These are phyloP conservation scores for Amazona ochrocephala DNA, from an alignment of 2,797 vertebrate genomes.

Conservation along the genomic window DNA sequence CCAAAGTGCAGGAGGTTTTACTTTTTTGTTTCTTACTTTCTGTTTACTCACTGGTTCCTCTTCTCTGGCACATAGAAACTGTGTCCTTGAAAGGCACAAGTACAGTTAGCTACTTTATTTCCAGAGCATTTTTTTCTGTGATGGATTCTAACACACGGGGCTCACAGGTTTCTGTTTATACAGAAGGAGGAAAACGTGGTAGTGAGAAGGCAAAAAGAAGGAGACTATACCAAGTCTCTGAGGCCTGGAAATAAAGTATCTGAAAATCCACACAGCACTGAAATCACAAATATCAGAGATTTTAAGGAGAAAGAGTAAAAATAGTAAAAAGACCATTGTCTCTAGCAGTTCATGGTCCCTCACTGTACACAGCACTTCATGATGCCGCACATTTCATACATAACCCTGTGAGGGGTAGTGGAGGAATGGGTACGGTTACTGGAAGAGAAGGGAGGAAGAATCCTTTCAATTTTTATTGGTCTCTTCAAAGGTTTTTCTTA, in stretches of 20 bases:
- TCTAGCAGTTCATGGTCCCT: neutral
- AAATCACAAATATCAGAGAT: neutral
- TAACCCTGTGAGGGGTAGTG: neutral
- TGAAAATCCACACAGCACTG: neutral
- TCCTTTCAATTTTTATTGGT: neutral
- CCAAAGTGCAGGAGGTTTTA: neutral
- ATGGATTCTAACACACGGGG: neutral
- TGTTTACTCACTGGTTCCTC: constrained; percentile 8
- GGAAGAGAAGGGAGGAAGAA: neutral
- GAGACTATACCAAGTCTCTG: neutral
- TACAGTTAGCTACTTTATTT: neutral
- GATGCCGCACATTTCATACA: neutral
- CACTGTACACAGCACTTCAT: neutral
- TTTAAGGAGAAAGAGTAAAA: neutral
- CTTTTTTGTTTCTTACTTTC: constrained; percentile 1
- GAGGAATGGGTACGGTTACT: neutral
- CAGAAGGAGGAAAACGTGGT: neutral
- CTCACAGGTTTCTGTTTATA: neutral
- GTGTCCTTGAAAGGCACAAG: neutral
- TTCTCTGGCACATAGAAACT: neutral
- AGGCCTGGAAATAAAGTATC: neutral
- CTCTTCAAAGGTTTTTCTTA: neutral
- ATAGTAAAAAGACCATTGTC: neutral
- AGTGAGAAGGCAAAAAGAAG: neutral
- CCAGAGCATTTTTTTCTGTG: neutral